Evolutionary conservation across 2,113 vertebrate species (phyloP).

Genomic region (Sorex fumeus): DNA sequence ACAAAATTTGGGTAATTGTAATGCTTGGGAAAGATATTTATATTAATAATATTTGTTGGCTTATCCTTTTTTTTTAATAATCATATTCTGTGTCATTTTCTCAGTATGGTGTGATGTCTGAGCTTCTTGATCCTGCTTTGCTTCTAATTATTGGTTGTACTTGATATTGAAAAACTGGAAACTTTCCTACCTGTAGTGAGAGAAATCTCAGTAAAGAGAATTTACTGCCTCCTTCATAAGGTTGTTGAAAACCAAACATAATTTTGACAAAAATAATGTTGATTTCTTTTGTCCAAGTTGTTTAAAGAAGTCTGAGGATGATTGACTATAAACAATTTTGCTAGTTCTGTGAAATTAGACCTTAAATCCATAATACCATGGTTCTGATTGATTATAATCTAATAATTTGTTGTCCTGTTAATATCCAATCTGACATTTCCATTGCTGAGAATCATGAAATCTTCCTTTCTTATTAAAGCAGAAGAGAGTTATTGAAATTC

Average conservation of each 20-base stretch:
- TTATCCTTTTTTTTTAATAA: neutral
- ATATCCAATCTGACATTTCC: neutral
- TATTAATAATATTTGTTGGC: neutral
- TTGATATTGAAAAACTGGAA: conserved; percentile 32
- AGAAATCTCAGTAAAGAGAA: conserved; percentile 12
- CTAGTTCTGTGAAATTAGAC: neutral
- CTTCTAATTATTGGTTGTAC: conserved; percentile 10
- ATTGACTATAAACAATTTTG: neutral
- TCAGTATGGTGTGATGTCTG: neutral
- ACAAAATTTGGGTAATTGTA: neutral
- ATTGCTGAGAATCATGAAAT: neutral
- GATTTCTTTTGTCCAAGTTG: neutral
- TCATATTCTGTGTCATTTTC: neutral
- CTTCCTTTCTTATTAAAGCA: neutral
- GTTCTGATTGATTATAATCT: neutral
- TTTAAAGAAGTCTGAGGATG: conserved; percentile 37
- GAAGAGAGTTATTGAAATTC: neutral
- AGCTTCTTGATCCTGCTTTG: neutral
- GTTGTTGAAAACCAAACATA: neutral
- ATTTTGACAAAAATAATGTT: neutral
- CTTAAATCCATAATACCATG: neutral
- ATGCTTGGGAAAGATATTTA: neutral
- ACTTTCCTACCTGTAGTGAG: neutral
- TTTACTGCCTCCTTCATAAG: neutral
- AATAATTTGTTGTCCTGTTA: neutral